These are phyloP conservation scores for Seriola aureovittata DNA, from an alignment of 2,113 vertebrate species.

Conservation along the genomic window DNA sequence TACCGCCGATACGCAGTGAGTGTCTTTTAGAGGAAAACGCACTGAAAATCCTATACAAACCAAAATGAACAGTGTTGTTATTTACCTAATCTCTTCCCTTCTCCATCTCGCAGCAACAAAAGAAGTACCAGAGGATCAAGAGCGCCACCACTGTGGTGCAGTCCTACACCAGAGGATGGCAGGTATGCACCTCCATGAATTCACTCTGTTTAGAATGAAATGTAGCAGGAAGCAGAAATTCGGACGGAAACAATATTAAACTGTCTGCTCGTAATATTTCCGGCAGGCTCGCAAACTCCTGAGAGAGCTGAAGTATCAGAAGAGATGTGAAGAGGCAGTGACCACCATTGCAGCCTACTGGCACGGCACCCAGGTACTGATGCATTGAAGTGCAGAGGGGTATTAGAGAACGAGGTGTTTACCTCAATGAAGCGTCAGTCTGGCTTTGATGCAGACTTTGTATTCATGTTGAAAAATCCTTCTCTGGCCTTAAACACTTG, in stretches of 20 bases:
- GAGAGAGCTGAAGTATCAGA: conserved; percentile 94
- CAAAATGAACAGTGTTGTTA: not conserved
- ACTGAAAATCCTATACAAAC: not conserved
- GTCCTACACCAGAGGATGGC: conserved; percentile 97
- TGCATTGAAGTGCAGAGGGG: conserved; percentile 2
- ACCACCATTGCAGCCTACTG: conserved; percentile 95
- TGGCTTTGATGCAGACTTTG: conserved; percentile 10
- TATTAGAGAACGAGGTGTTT: conserved; percentile 17
- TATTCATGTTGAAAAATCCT: not conserved
- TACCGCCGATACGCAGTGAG: conserved; percentile 91
- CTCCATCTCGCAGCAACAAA: conserved; percentile 89
- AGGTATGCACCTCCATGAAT: conserved; percentile 83
- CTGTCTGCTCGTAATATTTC: not conserved
- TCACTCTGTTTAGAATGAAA: not conserved
- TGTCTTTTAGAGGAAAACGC: not conserved
- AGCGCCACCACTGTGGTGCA: conserved; percentile 90
- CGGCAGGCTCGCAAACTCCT: conserved; percentile 92
- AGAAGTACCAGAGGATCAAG: conserved; percentile 92
- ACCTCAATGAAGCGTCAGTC: not conserved
- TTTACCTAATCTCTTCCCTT: not conserved
- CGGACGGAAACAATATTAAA: not conserved
- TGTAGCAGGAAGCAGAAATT: not conserved
- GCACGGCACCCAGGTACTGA: conserved; percentile 94
- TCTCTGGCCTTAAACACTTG: conserved; percentile 13
- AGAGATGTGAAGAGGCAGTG: conserved; percentile 92